Conservation (phyloP, 2,888 invertebrate species). For the Callyntrura sp. region DNA sequence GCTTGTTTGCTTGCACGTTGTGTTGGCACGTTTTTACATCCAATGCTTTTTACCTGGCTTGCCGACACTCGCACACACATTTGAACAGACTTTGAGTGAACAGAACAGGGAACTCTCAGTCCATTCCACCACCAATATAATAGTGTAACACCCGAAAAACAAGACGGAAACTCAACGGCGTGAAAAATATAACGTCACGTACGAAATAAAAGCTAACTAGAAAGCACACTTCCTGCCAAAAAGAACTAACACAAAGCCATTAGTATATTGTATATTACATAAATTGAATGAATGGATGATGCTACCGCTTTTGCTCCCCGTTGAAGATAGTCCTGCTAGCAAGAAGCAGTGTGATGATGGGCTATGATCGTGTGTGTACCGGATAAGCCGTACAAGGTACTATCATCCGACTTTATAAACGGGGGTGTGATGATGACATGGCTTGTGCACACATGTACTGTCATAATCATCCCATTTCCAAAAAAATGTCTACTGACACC, state of each 20-base stretch:
- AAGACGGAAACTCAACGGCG: not conserved
- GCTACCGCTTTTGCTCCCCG: not conserved
- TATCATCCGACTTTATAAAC: conserved; percentile 24
- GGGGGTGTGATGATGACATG: not conserved
- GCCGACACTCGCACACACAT: conserved; percentile 1
- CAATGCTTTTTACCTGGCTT: not conserved
- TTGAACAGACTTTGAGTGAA: not conserved
- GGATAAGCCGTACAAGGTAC: conserved; percentile 27
- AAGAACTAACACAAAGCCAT: conserved; percentile 44
- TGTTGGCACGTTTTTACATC: not conserved
- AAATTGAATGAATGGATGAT: not conserved
- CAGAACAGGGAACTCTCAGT: not conserved
- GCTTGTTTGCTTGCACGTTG: conserved; percentile 1
- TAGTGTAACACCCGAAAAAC: not conserved
- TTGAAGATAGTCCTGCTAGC: not conserved
- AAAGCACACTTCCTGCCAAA: conserved; percentile 47
- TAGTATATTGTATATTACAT: conserved; percentile 7
- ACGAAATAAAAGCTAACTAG: conserved; percentile 51
- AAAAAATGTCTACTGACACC: not conserved
- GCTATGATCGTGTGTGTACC: not conserved
- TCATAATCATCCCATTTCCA: conserved; percentile 26
- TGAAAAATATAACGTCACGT: conserved; percentile 47
- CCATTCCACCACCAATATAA: not conserved
- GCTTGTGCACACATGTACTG: conserved; percentile 13
- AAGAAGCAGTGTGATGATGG: not conserved